These are phyloP conservation scores for Laticauda colubrina DNA, from an alignment of 2,113 vertebrate genomes.

Conservation along the genomic window DNA sequence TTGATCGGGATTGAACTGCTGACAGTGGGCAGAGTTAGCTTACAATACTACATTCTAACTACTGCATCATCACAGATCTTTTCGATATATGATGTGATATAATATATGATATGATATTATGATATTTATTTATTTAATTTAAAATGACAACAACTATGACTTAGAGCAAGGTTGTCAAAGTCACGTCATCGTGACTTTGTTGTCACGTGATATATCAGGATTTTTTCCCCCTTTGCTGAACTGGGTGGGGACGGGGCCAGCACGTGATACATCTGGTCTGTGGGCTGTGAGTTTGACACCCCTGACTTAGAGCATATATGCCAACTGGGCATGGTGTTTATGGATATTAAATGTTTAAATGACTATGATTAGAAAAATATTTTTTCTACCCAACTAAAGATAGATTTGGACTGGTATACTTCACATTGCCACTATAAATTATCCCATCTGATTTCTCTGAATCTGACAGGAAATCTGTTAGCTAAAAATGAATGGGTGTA, in stretches of 20 bases:
- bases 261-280: too few species aligned
- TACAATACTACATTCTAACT: neutral
- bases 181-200: too few species aligned
- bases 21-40: neutral
- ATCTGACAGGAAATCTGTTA: neutral
- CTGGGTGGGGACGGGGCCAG: too few species aligned
- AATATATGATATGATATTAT: neutral
- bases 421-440: neutral
- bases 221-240: too few species aligned
- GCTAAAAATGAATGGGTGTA: neutral
- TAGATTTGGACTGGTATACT: neutral
- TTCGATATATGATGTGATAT: neutral
- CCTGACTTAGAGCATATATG: neutral
- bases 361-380: neutral
- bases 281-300: too few species aligned
- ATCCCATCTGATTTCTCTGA: neutral
- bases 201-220: too few species aligned
- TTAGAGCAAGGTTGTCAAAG: neutral
- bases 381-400: neutral
- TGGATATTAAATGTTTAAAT: neutral
- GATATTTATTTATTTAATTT: neutral
- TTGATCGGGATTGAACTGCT: neutral
- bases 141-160: neutral
- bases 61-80: too few species aligned
- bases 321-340: neutral